Evolutionary conservation across 2,888 invertebrate genomes (phyloP).

Genomic region (Ligdia adustata): DNA sequence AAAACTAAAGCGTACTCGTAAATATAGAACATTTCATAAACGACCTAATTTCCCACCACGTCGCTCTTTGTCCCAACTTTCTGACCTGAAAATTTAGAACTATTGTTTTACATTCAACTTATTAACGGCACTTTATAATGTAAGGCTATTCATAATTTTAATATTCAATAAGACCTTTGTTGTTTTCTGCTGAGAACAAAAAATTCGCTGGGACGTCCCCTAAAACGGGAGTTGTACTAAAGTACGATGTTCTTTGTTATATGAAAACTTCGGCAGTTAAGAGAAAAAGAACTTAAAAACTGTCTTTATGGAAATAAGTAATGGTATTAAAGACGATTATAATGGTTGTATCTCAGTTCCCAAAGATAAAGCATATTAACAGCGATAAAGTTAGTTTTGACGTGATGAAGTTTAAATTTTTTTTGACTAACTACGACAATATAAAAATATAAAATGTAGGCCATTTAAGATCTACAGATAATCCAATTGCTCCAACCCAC

Average conservation of each 20-base stretch:
- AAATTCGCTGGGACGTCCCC: slow-evolving; percentile 29
- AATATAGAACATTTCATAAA: slow-evolving; percentile 21
- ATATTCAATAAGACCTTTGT: slow-evolving; percentile 59
- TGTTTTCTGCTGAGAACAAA: slow-evolving; percentile 45
- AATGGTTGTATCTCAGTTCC: slow-evolving; percentile 34
- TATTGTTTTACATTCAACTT: slow-evolving; percentile 48
- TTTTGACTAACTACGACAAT: too few relatives aligned
- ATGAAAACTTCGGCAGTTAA: slow-evolving; percentile 64
- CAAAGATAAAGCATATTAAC: too few relatives aligned
- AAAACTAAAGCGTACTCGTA: slow-evolving; percentile 18
- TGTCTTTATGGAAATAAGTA: slow-evolving; percentile 54
- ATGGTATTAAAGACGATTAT: slow-evolving; percentile 49
- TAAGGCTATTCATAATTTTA: slow-evolving; percentile 47
- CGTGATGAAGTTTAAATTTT: too few relatives aligned
- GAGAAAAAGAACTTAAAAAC: slow-evolving; percentile 54
- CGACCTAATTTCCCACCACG: slow-evolving; percentile 19
- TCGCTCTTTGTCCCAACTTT: slow-evolving; percentile 30
- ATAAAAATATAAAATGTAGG: too few relatives aligned
- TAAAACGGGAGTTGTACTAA: slow-evolving; percentile 52
- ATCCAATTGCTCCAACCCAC: too few relatives aligned
- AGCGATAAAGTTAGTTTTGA: too few relatives aligned
- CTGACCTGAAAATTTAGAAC: slow-evolving; percentile 36
- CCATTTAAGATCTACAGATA: too few relatives aligned
- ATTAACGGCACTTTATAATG: slow-evolving; percentile 52
- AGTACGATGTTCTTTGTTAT: slow-evolving; percentile 59